Percentiles rank a stretch among this genome's conserved stretches.
Conservation (phyloP, 2,888 invertebrate genomes). For the Lepidonotus clava region DNA sequence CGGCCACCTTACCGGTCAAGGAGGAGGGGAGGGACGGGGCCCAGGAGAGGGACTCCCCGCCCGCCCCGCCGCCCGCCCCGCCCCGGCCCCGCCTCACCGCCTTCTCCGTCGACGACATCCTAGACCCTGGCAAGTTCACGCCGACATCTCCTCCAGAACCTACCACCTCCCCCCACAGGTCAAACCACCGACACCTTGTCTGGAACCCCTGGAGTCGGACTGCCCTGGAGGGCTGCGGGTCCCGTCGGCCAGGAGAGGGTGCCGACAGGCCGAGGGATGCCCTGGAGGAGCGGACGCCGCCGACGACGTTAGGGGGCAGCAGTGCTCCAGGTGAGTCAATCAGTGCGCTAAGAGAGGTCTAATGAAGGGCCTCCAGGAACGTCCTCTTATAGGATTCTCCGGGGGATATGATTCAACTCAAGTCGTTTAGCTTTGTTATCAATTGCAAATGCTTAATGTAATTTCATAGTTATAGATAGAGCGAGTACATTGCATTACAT, state of each 20-base stretch:
- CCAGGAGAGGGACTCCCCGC: not conserved
- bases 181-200: too few relatives aligned
- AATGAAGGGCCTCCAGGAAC: not conserved
- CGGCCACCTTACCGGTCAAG: too few relatives aligned
- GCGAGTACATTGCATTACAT: not conserved
- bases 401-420: too few relatives aligned
- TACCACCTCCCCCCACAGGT: not conserved
- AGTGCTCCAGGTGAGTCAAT: constrained; percentile 18
- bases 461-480: too few relatives aligned
- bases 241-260: not conserved
- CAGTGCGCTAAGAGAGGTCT: not conserved
- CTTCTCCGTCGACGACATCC: constrained; percentile 62
- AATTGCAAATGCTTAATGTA: too few relatives aligned
- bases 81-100: constrained; percentile 20
- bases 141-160: not conserved
- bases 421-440: too few relatives aligned
- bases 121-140: constrained; percentile 58
- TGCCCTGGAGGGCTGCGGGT: not conserved
- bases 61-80: not conserved
- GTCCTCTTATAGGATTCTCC: not conserved
- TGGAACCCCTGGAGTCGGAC: not conserved
- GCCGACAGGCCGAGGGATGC: not conserved
- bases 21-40: too few relatives aligned
- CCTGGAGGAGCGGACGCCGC: not conserved
- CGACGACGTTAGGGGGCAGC: constrained; percentile 30